Base-by-base conservation (phyloP, 2,888 invertebrate species). In the Perithous albicinctus region DNA sequence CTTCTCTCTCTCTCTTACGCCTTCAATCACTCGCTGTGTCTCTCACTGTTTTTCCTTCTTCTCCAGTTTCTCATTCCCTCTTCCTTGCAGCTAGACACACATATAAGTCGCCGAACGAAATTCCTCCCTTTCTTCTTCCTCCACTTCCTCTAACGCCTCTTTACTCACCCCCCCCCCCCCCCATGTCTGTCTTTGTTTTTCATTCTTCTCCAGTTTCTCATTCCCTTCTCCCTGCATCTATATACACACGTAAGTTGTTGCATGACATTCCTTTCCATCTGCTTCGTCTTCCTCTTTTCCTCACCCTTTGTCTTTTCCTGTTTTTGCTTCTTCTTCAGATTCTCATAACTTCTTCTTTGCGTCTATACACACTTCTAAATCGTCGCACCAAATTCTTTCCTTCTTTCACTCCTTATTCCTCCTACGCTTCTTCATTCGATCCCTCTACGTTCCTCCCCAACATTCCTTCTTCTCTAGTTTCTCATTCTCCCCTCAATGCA, bases 101-200 rank as follows among this genome's bases (percentile, higher is more conserved):
- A 64, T 56, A 75, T 80, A 70, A 76, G 80, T 76, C 70, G 56
- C 41, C 64, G 29, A 15, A 46, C 56, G 43, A 73, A 69, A 56
- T 78, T 74, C 73, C 67, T 59, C 20, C 51, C 18, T 35, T 32
- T 41, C 61, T 18, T 43, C 72, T 20, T 48, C 61, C 10, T 61
- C 26, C 29, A 61, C 67, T 59, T 32, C 63, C 15, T 46, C 75
- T 20, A n/a, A n/a, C n/a, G n/a, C n/a, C n/a, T n/a, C n/a, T n/a
- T n/a, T n/a, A n/a, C n/a, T n/a, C n/a, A n/a, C n/a, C n/a, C n/a
- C n/a, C n/a, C n/a, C n/a, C n/a, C n/a, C 46, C 66, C 26, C 7
- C 51, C 64, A 32, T 63, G 6, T 32, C 43, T 46, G 20, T 35
- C 59, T 51, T 56, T 54, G 15, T 70, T 43, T 69, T 66, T 51